Conservation (phyloP, 2,113 vertebrate genomes). For the Osmerus eperlanus region DNA sequence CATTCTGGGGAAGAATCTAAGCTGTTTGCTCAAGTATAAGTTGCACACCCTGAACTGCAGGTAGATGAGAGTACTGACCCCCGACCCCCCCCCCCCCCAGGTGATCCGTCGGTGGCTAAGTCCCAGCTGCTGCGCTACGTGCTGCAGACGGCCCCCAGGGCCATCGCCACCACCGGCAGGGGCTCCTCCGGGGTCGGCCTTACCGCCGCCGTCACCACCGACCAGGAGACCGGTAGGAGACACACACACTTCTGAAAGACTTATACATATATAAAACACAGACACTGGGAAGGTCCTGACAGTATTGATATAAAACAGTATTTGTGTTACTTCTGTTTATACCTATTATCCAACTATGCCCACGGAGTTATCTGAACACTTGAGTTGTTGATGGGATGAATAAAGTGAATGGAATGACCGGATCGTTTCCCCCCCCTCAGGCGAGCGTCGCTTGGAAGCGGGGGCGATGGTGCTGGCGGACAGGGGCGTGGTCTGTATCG, state of each 20-base stretch:
- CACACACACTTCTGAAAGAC: not conserved
- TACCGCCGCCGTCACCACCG: conserved; percentile 92
- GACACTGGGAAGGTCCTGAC: not conserved
- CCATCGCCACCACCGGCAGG: conserved; percentile 92
- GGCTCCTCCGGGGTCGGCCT: conserved; percentile 95
- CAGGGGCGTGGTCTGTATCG: conserved; percentile 94
- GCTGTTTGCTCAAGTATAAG: too few species aligned
- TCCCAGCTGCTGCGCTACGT: conserved; percentile 95
- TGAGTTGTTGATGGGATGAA: not conserved
- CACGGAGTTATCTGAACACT: not conserved
- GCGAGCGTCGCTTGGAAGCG: conserved; percentile 89
- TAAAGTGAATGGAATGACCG: not conserved
- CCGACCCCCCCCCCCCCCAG: conserved; percentile 55
- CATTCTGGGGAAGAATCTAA: too few species aligned
- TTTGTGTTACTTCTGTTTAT: too few species aligned
- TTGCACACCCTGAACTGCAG: not conserved
- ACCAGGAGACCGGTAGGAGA: conserved; percentile 90
- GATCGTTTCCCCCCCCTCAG: conserved; percentile 52
- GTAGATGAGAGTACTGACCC: too few species aligned
- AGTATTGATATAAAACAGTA: not conserved
- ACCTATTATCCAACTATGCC: too few species aligned
- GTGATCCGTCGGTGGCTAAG: conserved; percentile 95
- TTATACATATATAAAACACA: not conserved
- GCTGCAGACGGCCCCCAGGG: conserved; percentile 86
- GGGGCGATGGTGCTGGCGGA: conserved; percentile 97